These are phyloP conservation scores for Pseudomugil gertrudae DNA, from an alignment of 2,797 vertebrate genomes.

Conservation along the genomic window DNA sequence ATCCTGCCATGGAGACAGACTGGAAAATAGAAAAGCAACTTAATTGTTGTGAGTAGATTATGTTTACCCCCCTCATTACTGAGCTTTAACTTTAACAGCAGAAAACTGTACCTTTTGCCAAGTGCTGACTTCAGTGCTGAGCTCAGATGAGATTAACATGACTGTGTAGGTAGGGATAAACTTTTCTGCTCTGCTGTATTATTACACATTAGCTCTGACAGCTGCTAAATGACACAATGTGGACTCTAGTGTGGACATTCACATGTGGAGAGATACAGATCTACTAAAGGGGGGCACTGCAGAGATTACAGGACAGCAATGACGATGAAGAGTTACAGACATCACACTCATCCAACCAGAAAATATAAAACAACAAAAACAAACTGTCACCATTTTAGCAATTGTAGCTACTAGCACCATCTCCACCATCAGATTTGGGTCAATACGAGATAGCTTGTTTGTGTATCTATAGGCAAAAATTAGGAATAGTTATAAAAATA, in stretches of 20 bases:
- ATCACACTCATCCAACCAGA: too few species aligned
- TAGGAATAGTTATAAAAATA: too few species aligned
- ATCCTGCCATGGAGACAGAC: background rate
- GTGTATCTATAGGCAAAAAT: too few species aligned
- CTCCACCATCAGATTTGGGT: too few species aligned
- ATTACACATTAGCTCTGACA: background rate
- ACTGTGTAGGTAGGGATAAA: background rate
- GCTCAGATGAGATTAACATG: conserved; percentile 13
- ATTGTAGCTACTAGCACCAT: too few species aligned
- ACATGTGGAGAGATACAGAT: background rate
- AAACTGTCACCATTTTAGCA: too few species aligned
- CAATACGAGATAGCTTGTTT: too few species aligned
- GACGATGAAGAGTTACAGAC: too few species aligned
- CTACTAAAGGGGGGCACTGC: background rate
- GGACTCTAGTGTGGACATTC: background rate
- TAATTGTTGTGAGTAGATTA: conserved; percentile 24
- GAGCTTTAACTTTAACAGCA: conserved; percentile 4
- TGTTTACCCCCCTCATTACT: conserved; percentile 6
- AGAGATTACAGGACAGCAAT: too few species aligned
- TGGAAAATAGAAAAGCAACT: background rate
- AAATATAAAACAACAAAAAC: too few species aligned
- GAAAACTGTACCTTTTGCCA: background rate
- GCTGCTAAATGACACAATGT: background rate
- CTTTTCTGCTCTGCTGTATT: background rate
- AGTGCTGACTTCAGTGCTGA: conserved; percentile 8